Evolutionary conservation across 2,113 vertebrate species (phyloP).

Genomic region (Nettapus auritus): DNA sequence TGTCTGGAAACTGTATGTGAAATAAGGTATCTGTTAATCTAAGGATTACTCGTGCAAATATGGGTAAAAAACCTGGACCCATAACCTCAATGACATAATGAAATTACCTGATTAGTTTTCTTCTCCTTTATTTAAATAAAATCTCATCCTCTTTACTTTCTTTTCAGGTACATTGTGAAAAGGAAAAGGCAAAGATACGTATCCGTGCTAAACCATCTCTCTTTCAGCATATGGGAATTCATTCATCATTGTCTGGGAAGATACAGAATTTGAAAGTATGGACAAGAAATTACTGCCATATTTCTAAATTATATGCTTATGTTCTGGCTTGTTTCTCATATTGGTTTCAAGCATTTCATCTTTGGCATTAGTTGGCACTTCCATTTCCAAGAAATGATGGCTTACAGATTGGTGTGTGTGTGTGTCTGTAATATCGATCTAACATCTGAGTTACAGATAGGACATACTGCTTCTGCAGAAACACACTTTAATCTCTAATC

Average conservation of each 20-base stretch:
- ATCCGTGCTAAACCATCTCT: conserved; percentile 80
- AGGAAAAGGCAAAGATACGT: conserved; percentile 65
- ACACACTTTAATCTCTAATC: not conserved
- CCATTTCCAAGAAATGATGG: not conserved
- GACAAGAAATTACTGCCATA: not conserved
- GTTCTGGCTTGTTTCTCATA: not conserved
- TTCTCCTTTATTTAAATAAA: not conserved
- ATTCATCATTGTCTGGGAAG: conserved; percentile 76
- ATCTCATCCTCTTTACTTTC: not conserved
- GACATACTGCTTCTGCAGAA: not conserved
- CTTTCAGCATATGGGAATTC: conserved; percentile 80
- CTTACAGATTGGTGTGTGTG: not conserved
- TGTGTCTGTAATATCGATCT: not conserved
- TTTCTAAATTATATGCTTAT: not conserved
- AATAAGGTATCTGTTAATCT: not conserved
- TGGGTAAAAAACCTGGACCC: not conserved
- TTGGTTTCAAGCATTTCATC: not conserved
- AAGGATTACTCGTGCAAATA: not conserved
- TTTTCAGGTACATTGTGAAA: conserved; percentile 71
- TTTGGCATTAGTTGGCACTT: not conserved
- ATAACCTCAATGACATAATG: not conserved
- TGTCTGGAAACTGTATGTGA: not conserved
- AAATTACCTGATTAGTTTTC: not conserved
- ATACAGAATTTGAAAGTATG: conserved; percentile 79
- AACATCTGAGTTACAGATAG: not conserved